Conservation (phyloP, 2,797 vertebrate species). For the Otolemur crassicaudatus region DNA sequence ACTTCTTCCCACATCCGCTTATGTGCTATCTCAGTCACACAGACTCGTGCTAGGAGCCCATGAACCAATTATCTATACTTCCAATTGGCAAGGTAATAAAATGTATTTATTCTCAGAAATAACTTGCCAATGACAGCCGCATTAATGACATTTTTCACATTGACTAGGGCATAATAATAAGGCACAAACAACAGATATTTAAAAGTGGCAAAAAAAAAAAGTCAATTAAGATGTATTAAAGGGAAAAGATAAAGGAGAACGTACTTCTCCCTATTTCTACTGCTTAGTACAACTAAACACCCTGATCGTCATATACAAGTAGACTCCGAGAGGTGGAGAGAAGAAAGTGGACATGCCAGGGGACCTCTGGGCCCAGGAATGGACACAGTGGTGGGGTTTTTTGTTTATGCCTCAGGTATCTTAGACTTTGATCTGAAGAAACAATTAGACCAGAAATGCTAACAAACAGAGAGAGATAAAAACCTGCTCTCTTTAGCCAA, state of each 20-base stretch:
- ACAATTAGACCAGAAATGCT: neutral
- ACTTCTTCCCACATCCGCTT: neutral
- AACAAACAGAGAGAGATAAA: neutral
- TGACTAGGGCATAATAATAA: neutral
- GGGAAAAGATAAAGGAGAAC: neutral
- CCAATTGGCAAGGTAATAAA: neutral
- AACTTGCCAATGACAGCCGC: neutral
- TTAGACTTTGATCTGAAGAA: neutral
- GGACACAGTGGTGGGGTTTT: neutral
- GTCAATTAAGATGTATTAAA: neutral
- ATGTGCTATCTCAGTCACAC: constrained; percentile 5
- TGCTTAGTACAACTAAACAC: neutral
- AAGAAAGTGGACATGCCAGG: neutral
- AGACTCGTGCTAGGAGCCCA: neutral
- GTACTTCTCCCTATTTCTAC: neutral
- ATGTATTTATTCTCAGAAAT: neutral
- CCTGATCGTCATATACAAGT: neutral
- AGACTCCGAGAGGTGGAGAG: neutral
- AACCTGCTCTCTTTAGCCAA: neutral
- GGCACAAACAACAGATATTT: neutral
- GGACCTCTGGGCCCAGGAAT: neutral
- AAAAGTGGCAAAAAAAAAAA: neutral
- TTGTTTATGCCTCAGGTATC: neutral
- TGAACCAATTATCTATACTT: neutral
- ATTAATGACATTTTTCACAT: constrained; percentile 54